These are phyloP conservation scores for Sceliomorpha sp. DNA, from an alignment of 2,888 invertebrate species.

Conservation along the genomic window DNA sequence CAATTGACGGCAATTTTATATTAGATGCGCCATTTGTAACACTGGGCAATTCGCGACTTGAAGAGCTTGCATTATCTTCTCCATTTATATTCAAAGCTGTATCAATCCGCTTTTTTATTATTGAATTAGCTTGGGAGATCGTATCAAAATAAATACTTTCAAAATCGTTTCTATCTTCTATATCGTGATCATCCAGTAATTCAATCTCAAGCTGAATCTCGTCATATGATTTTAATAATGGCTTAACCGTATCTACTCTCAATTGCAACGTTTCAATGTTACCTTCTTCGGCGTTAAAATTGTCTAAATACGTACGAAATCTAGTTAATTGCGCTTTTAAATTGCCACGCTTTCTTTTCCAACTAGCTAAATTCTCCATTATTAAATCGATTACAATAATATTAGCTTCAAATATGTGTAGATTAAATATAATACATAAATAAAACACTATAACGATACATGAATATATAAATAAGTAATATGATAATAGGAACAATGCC, in stretches of 20 bases:
- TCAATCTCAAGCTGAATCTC: conserved; percentile 10
- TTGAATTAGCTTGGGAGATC: conserved; percentile 10
- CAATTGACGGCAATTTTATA: conserved; percentile 8
- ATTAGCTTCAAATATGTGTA: too few species aligned
- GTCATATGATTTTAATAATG: conserved; percentile 4
- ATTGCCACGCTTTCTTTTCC: too few species aligned
- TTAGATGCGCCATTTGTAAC: not conserved
- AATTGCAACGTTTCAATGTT: conserved; percentile 1
- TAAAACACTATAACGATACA: too few species aligned
- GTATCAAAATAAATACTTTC: conserved; percentile 2
- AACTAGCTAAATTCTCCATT: too few species aligned
- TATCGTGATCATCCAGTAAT: not conserved
- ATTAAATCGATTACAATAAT: too few species aligned
- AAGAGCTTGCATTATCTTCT: not conserved
- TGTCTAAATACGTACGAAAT: too few species aligned
- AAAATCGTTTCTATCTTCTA: conserved; percentile 13
- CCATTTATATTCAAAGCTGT: not conserved
- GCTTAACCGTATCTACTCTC: not conserved
- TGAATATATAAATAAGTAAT: too few species aligned
- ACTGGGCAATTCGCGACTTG: not conserved
- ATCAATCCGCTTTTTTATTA: not conserved
- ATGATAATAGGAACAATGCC: too few species aligned
- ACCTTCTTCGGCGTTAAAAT: not conserved
- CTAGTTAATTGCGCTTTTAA: too few species aligned
- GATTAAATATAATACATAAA: too few species aligned